Base-by-base conservation (phyloP, 2,888 invertebrate species). In the Dioctria linearis region DNA sequence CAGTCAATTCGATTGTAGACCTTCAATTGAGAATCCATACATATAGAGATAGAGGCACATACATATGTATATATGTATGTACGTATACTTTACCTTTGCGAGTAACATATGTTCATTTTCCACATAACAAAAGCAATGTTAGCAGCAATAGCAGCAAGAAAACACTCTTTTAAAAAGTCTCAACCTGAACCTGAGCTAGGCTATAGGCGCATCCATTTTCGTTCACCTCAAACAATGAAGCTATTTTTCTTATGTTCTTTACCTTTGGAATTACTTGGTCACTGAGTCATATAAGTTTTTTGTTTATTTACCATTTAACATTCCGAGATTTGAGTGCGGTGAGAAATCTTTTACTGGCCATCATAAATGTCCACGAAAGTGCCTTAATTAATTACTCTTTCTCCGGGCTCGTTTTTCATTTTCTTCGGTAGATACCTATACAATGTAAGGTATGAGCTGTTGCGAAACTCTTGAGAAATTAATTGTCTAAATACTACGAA, bases 371-470 rank as follows among this genome's bases (percentile, higher is more conserved):
- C 46, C 69, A 39, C 11, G 25, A 11, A 25, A 69, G 49, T 43
- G 51, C 69, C 39, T 49, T 51, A 51, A 69, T 69, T 69, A 69
- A 69, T 69, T 69, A 69, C 69, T 69, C 39, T 69, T 69, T 69
- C 51, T 4, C n/a, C 11, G 51, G 49, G 37, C 69, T 69, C 54
- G 37, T 5, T 42, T 11, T 43, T 66, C 66, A 43, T 54, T 54
- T 54, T 54, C 54, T 54, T 25, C 25, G 2, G 25, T 25, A 1
- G 25, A 25, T 25, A 25, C 25, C 54, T 54, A 11, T 54, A 54
- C 54, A 11, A 11, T 54, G 3, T 3, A 54, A 4, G 3, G 11
- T 11, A 54, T 3, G 25, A 25, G 25, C 25, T 54, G 54, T 11
- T 11, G 11, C 54, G 8, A 46, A 46, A 54, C 54, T 11, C 54